These are phyloP conservation scores for Meloe dianella DNA, from an alignment of 2,888 invertebrate species.

Conservation along the genomic window DNA sequence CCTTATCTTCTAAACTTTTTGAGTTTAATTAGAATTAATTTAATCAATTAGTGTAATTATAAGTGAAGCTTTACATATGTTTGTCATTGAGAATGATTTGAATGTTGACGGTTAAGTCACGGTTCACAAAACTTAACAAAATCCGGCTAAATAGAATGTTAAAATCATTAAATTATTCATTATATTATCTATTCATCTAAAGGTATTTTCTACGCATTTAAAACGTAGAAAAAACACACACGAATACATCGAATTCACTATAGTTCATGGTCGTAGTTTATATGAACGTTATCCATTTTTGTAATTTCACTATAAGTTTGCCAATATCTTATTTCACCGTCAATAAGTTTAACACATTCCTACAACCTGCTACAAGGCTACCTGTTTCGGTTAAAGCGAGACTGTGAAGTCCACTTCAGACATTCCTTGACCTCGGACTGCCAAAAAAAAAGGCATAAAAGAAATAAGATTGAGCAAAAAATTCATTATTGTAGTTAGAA, in stretches of 20 bases:
- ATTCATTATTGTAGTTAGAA: too few relatives aligned
- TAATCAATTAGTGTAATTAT: neutral
- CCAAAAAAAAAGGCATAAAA: too few relatives aligned
- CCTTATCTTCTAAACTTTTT: neutral
- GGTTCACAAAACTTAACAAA: neutral
- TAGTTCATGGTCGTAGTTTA: neutral
- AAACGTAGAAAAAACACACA: neutral
- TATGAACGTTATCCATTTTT: neutral
- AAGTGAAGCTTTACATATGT: too few relatives aligned
- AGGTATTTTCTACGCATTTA: constrained; percentile 4
- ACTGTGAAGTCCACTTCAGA: neutral
- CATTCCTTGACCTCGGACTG: neutral
- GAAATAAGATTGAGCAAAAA: too few relatives aligned
- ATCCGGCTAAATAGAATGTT: neutral
- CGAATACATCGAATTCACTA: neutral
- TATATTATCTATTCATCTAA: neutral
- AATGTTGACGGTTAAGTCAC: constrained; percentile 6
- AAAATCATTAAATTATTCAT: neutral
- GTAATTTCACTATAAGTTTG: neutral
- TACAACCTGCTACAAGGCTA: neutral
- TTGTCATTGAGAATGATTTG: neutral
- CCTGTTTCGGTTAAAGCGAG: neutral
- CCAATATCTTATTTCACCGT: neutral
- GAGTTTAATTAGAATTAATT: neutral
- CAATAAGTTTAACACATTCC: neutral